Conservation (phyloP, 2,888 invertebrate species). For the Sabellastarte sp. region DNA sequence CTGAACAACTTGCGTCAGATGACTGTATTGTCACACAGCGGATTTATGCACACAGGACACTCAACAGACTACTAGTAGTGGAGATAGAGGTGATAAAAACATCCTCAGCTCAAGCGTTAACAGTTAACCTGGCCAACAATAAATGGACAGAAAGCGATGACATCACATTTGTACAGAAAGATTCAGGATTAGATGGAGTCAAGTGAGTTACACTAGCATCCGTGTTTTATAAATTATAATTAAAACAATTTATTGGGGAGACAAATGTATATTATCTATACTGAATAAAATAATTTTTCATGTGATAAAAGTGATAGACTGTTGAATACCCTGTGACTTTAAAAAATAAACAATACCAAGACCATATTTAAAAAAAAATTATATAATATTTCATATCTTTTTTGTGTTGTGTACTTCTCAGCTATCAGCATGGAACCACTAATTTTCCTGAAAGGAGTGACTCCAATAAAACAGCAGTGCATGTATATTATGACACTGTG, state of each 20-base stretch:
- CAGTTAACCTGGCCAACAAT: conserved; percentile 32
- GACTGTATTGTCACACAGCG: conserved; percentile 37
- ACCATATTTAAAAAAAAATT: no score
- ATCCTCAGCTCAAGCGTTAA: conserved; percentile 15
- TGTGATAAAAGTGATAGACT: no score
- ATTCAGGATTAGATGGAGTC: conserved; percentile 18
- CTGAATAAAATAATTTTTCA: not conserved
- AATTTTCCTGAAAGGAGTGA: no score
- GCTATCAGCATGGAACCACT: no score
- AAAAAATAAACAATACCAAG: no score
- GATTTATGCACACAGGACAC: conserved; percentile 49
- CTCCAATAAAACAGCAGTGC: no score
- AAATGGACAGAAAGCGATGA: conserved; percentile 34
- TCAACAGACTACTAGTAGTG: conserved; percentile 42
- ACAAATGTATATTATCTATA: not conserved
- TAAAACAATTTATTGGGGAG: not conserved
- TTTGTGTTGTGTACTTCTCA: no score
- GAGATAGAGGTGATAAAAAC: conserved; percentile 37
- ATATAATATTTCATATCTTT: no score
- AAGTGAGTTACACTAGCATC: conserved; percentile 27
- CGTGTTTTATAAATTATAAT: no score
- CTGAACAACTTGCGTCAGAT: conserved; percentile 12
- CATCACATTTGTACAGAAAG: conserved; percentile 26
- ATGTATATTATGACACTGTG: conserved; percentile 36
- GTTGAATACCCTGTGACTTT: no score